phyloP scores from a whole-genome alignment of 2,113 vertebrate species.

The Dasyornis broadbenti region DNA sequence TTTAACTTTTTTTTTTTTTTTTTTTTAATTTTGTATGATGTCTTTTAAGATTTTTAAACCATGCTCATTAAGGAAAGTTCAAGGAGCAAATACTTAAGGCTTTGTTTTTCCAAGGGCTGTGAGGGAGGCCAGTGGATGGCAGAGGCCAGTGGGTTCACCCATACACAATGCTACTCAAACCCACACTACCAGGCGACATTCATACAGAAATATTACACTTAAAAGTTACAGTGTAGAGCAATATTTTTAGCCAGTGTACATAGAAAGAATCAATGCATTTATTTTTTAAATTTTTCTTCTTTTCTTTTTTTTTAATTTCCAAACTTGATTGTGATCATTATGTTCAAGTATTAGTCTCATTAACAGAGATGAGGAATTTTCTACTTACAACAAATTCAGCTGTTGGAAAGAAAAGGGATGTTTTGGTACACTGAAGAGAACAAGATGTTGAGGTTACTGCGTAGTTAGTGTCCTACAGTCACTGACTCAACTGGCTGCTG shows the following conservation, averaged over 20 bases:
- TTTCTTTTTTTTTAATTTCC: slow-evolving; percentile 75
- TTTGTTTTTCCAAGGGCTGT: slow-evolving; percentile 85
- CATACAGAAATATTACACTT: slow-evolving; percentile 86
- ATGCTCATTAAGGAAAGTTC: slow-evolving; percentile 86
- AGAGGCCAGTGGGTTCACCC: slow-evolving; percentile 79
- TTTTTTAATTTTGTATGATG: slow-evolving; percentile 32
- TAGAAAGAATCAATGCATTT: slow-evolving; percentile 85
- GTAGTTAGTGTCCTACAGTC: slow-evolving; percentile 30
- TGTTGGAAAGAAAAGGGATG: slow-evolving; percentile 5
- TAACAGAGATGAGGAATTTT: slow-evolving; percentile 49
- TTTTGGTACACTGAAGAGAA: slow-evolving; percentile 10
- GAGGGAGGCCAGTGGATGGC: slow-evolving; percentile 79
- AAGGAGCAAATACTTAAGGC: slow-evolving; percentile 97
- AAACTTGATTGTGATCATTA: slow-evolving; percentile 96
- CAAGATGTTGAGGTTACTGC: slow-evolving; percentile 26
- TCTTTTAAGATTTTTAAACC: slow-evolving; percentile 75
- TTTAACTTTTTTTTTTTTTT: slow-evolving; percentile 55
- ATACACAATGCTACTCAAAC: slow-evolving; percentile 77
- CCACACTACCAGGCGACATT: slow-evolving; percentile 79
- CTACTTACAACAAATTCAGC: not conserved
- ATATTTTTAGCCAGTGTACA: slow-evolving; percentile 95
- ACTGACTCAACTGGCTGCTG: slow-evolving; percentile 12
- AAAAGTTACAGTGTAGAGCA: slow-evolving; percentile 97
- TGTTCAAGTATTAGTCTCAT: slow-evolving; percentile 71
- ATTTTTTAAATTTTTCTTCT: slow-evolving; percentile 16